Evolutionary conservation across 2,888 invertebrate species (phyloP).

Genomic region (Lochmaea crataegi): DNA sequence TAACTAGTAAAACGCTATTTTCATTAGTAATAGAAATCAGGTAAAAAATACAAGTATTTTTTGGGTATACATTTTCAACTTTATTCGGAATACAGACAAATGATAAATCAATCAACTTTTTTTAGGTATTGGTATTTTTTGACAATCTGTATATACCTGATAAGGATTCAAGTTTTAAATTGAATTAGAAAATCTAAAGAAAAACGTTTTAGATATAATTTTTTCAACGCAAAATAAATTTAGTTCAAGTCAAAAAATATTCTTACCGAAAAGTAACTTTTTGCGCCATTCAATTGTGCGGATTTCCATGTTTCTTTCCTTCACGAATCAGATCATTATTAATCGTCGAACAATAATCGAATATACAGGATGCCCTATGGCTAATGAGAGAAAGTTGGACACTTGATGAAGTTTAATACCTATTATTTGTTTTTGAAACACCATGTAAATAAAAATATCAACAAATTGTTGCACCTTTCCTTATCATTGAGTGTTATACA

Average conservation of each 20-base stretch:
- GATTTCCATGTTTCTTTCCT: too few relatives aligned
- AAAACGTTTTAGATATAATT: background rate
- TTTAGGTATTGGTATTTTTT: background rate
- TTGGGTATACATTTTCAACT: background rate
- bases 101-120: background rate
- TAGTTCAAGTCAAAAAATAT: too few relatives aligned
- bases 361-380: too few relatives aligned
- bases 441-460: background rate
- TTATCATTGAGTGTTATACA: slow-evolving; percentile 19
- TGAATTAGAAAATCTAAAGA: background rate
- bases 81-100: background rate
- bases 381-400: too few relatives aligned
- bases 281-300: too few relatives aligned
- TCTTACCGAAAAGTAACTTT: too few relatives aligned
- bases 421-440: background rate
- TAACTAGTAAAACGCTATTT: slow-evolving; percentile 14
- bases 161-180: background rate
- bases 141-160: background rate
- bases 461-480: background rate
- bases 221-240: too few relatives aligned
- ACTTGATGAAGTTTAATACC: too few relatives aligned
- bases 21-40: slow-evolving; percentile 24
- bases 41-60: slow-evolving; percentile 3
- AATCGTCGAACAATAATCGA: too few relatives aligned
- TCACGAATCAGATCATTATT: too few relatives aligned